Conservation (phyloP, 2,113 vertebrate genomes). For the Atherinomorus stipes region DNA sequence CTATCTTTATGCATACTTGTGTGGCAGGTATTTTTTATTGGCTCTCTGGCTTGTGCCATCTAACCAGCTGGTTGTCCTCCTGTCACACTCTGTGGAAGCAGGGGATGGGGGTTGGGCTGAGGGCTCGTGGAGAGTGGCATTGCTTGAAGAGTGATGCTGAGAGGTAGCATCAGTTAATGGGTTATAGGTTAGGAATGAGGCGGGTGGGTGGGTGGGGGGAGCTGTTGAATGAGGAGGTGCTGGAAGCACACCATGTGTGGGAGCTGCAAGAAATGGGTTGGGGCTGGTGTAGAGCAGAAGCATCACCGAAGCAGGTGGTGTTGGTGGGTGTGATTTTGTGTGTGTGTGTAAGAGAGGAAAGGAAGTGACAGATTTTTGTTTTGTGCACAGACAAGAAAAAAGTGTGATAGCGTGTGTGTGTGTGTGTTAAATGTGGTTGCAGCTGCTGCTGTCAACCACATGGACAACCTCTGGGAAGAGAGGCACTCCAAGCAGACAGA, state of each 20-base stretch:
- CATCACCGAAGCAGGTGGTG: constrained; percentile 71
- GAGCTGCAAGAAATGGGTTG: constrained; percentile 42
- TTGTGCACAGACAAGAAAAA: constrained; percentile 39
- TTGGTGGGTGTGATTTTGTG: constrained; percentile 53
- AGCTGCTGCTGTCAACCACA: constrained; percentile 48
- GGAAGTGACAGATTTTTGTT: constrained; percentile 34
- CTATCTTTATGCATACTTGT: constrained; percentile 71
- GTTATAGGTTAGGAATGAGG: constrained; percentile 32
- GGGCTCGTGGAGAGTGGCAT: constrained; percentile 43
- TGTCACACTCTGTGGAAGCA: constrained; percentile 59
- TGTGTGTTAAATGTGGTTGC: constrained; percentile 23
- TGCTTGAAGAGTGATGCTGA: constrained; percentile 52
- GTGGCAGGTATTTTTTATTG: constrained; percentile 64
- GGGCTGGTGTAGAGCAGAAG: constrained; percentile 37
- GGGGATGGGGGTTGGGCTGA: constrained; percentile 59
- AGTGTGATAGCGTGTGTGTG: constrained; percentile 26
- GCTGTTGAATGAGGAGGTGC: constrained; percentile 33
- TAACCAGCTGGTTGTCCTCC: constrained; percentile 59
- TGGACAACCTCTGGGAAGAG: constrained; percentile 49
- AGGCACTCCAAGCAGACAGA: constrained; percentile 6
- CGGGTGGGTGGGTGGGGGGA: constrained; percentile 31
- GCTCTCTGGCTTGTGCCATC: constrained; percentile 37
- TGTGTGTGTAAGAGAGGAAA: constrained; percentile 2
- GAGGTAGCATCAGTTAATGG: constrained; percentile 51
- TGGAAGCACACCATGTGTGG: constrained; percentile 50